Evolutionary conservation across 2,113 vertebrate species (phyloP), one percentile per base, ranked within the genome.

Genomic region (Leptodactylus fuscus): DNA sequence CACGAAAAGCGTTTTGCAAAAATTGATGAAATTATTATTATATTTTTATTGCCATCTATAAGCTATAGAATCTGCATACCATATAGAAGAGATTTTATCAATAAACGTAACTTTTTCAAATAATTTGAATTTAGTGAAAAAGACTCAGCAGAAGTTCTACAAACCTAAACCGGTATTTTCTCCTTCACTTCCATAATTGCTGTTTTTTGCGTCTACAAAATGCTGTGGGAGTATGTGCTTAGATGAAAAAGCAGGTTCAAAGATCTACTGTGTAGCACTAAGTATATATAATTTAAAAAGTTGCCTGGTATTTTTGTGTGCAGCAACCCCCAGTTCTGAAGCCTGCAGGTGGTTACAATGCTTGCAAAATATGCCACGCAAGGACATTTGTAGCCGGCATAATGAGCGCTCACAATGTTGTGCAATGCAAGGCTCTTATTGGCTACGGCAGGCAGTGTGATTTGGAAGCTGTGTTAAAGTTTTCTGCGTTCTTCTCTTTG

Each of bases 281-380:
- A 75, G 15, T 75, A 32, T 16, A 75, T 75, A 46, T 44, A 44
- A 73, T 49, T 36, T 77, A 36, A 77, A 77, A 20, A 34, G 48
- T 77, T 53, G 48, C 46, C 46, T 36, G 49, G 18, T 73, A 77
- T 36, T 51, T 55, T 77, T 32, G 41, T 32, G 18, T 13, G 16
- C 20, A 53, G 18, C 11, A 77, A 20, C 27, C 75, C 24, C 48
- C 20, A 22, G 16, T n/a, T 34, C 49, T 55, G 79, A 67, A 81
- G 5, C 24, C 58, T 34, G 60, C 79, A 81, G 79, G 38, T 81
- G 79, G 79, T 32, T 44, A 65, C 36, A 49, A 41, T 24, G 22
- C 55, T 62, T 44, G 16, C 77, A 80, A 80, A 80, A 65, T 81
- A 12, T 49, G 41, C 58, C 79, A 69, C 41, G 24, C 58, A 67